Percentiles rank a stretch among this genome's conserved stretches.
These are phyloP conservation scores for Metacarcinus magister DNA, from an alignment of 2,888 invertebrate species.

Conservation along the genomic window DNA sequence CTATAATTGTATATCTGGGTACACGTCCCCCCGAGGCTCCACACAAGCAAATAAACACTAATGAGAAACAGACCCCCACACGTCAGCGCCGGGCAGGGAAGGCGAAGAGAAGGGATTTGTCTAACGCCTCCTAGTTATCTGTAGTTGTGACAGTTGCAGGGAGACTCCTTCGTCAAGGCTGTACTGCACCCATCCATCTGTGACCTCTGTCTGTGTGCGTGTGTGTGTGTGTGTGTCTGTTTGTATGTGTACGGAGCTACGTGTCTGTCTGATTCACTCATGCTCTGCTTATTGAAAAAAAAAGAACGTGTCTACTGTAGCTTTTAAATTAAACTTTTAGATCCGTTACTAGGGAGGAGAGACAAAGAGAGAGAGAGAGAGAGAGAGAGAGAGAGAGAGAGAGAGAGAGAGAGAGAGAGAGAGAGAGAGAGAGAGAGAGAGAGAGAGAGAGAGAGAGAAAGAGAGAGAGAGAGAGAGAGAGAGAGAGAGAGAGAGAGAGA, in stretches of 20 bases:
- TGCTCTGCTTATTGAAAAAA: not conserved
- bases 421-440: not conserved
- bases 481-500: conserved; percentile 4
- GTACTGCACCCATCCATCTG: not conserved
- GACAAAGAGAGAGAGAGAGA: not conserved
- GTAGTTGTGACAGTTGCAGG: not conserved
- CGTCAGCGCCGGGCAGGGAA: not conserved
- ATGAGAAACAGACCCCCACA: not conserved
- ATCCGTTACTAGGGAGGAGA: not conserved
- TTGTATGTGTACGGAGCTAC: not conserved
- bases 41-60: conserved; percentile 31
- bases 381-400: not conserved
- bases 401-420: not conserved
- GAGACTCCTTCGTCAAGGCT: not conserved
- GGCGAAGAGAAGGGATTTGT: not conserved
- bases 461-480: conserved; percentile 56
- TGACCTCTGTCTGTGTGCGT: not conserved
- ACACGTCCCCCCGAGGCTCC: not conserved
- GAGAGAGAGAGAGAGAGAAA: conserved; percentile 22
- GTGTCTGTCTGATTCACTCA: not conserved
- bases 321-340: not conserved
- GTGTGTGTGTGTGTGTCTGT: not conserved
- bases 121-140: conserved; percentile 11
- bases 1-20: conserved; percentile 36
- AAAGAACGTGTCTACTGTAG: not conserved